Evolutionary conservation across 1,140 invertebrate species (phyloP), one percentile per base, ranked within the genome.

Genomic region (Drosophila seguyi): DNA sequence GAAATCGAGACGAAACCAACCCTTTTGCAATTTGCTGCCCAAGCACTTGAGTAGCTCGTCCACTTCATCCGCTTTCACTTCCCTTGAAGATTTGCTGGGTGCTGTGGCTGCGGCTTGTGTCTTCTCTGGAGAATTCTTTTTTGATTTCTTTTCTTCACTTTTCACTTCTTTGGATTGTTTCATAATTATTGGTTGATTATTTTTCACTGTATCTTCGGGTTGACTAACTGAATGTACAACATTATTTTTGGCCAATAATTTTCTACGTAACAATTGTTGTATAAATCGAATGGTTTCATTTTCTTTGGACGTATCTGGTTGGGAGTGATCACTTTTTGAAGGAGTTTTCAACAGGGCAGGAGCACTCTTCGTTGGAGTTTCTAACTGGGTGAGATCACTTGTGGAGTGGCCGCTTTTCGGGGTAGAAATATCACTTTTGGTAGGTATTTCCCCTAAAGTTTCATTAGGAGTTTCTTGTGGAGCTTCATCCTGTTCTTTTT

Each of bases 221-320:
- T 36, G 27, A 7, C 5, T 29, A 1, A 11, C n/a, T 14, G 48
- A 5, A 8, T n/a, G 31, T 8, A n/a, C 20, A 22, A n/a, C 20
- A 22, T 27, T 68, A 6, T 42, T 66, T 36, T 81, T 90, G 61
- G 74, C 58, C 66, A 90, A 52, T 27, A 90, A 42, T 53, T 90
- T 80, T n/a, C 76, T 72, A 10, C 85, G 83, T n/a, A 85, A 61
- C 38, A 88, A 36, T 41, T 75, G 65, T 60, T 85, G 79, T 57
- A 81, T 86, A 14, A 83, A 27, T 25, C 27, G 27, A 11, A 79
- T 91, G 29, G 72, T 60, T n/a, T 88, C 73, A 5, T 27, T 67
- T 20, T 38, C 62, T 42, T 29, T 41, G 3, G 31, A 18, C 1
- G 16, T 39, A 6, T 47, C 57, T 13, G 8, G 18, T 27, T 22